phyloP scores from a whole-genome alignment of 2,797 vertebrate species.

The Sus cebifrons region DNA sequence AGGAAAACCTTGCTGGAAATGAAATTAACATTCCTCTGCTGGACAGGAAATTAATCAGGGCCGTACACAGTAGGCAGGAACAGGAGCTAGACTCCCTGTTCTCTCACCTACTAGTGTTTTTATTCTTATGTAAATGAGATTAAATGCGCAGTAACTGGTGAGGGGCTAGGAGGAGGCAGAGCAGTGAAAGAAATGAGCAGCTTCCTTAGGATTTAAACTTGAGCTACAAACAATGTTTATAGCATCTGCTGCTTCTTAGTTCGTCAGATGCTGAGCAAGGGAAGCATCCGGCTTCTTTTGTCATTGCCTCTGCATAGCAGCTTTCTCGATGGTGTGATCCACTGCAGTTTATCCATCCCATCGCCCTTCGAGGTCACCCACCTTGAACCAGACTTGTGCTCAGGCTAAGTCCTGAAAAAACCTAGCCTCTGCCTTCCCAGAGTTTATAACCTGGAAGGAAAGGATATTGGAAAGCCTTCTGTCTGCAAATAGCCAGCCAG shows the following conservation, averaged over 20 bases:
- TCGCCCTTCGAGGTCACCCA: neutral
- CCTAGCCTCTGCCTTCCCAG: neutral
- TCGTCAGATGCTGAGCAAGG: neutral
- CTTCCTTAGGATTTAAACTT: conserved; percentile 57
- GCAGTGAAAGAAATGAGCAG: neutral
- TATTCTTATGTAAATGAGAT: conserved; percentile 62
- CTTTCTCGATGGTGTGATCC: neutral
- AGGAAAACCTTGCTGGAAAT: conserved; percentile 39
- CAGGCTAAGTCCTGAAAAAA: neutral
- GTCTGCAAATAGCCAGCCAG: neutral
- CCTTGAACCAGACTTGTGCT: neutral
- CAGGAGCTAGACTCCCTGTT: conserved; percentile 13
- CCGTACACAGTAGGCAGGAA: neutral
- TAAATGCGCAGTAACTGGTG: neutral
- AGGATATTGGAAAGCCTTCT: neutral
- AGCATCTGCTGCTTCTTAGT: conserved; percentile 35
- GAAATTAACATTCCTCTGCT: conserved; percentile 67
- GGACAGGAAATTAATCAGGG: conserved; percentile 69
- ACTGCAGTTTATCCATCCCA: neutral
- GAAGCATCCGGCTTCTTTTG: neutral
- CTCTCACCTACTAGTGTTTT: neutral
- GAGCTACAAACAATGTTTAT: neutral
- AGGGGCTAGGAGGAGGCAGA: neutral
- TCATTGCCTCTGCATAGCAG: conserved; percentile 11
- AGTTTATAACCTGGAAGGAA: neutral